phyloP scores from a whole-genome alignment of 2,888 invertebrate species.

The Polyommatus iphigenia region DNA sequence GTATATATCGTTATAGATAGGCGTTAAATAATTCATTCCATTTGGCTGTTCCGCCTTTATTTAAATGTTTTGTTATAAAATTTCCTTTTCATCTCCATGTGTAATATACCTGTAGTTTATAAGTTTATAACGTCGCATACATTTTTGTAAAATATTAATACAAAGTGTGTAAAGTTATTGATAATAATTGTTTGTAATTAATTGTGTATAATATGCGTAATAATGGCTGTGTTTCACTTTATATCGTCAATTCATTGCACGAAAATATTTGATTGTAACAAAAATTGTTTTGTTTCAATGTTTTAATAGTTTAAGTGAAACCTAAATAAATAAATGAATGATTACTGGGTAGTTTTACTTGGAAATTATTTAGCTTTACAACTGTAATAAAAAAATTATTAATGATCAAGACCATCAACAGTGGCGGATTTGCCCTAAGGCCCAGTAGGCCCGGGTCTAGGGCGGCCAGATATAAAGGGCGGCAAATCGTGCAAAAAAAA shows the following conservation, averaged over 20 bases:
- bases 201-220: conserved; percentile 45
- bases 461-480: too few relatives aligned
- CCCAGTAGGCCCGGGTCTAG: too few relatives aligned
- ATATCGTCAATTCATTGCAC: conserved; percentile 79
- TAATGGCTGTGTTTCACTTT: conserved; percentile 79
- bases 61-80: neutral
- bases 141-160: neutral
- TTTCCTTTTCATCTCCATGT: neutral
- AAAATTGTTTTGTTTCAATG: conserved; percentile 59
- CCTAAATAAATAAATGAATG: conserved; percentile 66
- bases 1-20: neutral
- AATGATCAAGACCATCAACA: too few relatives aligned
- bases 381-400: neutral
- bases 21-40: neutral
- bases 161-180: neutral
- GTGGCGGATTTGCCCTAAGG: too few relatives aligned
- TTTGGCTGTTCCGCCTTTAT: neutral
- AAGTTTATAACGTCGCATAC: neutral
- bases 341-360: conserved; percentile 31
- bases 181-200: conserved; percentile 23
- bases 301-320: conserved; percentile 70
- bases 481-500: too few relatives aligned
- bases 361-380: neutral
- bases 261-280: conserved; percentile 70
- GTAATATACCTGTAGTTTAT: neutral